phyloP scores from a whole-genome alignment of 2,113 vertebrate genomes.

The Corythornis vintsioides region DNA sequence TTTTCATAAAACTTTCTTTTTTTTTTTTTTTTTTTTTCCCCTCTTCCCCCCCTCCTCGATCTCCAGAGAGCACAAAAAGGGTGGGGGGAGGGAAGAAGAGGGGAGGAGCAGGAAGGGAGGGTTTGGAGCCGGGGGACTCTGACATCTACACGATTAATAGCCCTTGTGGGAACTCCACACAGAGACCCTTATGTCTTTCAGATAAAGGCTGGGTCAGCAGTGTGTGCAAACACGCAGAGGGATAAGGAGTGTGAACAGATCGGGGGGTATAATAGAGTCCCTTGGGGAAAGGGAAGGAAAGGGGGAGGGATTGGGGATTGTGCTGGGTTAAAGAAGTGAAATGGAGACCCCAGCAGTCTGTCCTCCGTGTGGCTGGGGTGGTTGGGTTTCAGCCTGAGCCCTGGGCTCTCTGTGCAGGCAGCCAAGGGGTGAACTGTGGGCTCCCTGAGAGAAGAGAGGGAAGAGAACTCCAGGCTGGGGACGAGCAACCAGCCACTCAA shows the following conservation, averaged over 20 bases:
- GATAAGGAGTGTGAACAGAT: conserved; percentile 68
- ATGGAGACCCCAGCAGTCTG: conserved; percentile 22
- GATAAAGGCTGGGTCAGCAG: conserved; percentile 60
- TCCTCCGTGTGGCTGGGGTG: not conserved
- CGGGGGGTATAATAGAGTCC: conserved; percentile 53
- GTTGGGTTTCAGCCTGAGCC: not conserved
- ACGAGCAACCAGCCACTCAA: not conserved
- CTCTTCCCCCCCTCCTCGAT: not conserved
- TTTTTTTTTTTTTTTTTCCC: not conserved
- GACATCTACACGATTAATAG: conserved; percentile 18
- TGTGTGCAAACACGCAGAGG: conserved; percentile 60
- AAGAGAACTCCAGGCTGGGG: not conserved
- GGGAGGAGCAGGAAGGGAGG: conserved; percentile 28
- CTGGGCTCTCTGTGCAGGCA: not conserved
- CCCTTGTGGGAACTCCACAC: conserved; percentile 18
- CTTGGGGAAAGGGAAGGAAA: not conserved
- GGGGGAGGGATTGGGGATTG: not conserved
- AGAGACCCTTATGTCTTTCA: conserved; percentile 45
- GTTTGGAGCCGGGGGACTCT: conserved; percentile 17
- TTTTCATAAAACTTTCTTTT: not conserved
- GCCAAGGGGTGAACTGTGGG: not conserved
- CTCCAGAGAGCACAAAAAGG: not conserved
- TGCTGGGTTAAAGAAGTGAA: not conserved
- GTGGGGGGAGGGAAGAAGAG: not conserved
- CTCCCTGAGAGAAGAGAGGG: not conserved